Evolutionary conservation across 2,113 vertebrate species (phyloP), one percentile per base, ranked within the genome.

Genomic region (Oreochromis spilurus): DNA sequence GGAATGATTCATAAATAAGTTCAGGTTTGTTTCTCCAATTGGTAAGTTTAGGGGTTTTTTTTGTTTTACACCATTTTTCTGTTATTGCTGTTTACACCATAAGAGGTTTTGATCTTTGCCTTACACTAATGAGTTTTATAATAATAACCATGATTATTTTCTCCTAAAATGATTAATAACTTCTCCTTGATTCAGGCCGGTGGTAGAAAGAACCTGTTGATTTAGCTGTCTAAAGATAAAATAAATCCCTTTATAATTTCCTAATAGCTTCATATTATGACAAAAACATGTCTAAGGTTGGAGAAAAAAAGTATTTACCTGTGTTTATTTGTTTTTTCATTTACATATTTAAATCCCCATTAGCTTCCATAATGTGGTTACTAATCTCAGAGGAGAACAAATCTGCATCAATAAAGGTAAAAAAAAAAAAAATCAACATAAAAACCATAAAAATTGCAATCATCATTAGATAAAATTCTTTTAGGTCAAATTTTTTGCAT

Each of bases 11-110:
- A 67, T 13, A 14, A 40, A 40, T 21, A n/a, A n/a, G 34, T 67
- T 65, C 34, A 21, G 36, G 6, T 70, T 21, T 40, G 62, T 40
- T 67, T 40, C 36, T 24, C 36, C 11, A 70, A 7, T 43, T 43
- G n/a, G 36, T 43, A 70, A 70, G 36, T 43, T 70, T 40, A 40
- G 6, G 6, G 0, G 0, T 1, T 38, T 34, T 34, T 6, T 38
- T 67, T 21, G 19, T 3, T 67, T 67, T 7, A 40, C 21, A 70
- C 19, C 4, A 0, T 4, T 2, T 43, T 24, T 67, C 6, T 40
- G 36, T 40, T 40, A 24, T 14, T 67, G 62, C 2, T 40, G 11
- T 21, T 8, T 21, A 11, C 58, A 34, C 2, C 9, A 19, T 19
- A 11, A 62, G 16, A 62, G 65, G 4, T 21, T 45, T 72, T 72